Percentiles rank a stretch among this genome's conserved stretches.
Evolutionary conservation across 2,113 vertebrate genomes (phyloP).

Genomic region (Columbina picui): DNA sequence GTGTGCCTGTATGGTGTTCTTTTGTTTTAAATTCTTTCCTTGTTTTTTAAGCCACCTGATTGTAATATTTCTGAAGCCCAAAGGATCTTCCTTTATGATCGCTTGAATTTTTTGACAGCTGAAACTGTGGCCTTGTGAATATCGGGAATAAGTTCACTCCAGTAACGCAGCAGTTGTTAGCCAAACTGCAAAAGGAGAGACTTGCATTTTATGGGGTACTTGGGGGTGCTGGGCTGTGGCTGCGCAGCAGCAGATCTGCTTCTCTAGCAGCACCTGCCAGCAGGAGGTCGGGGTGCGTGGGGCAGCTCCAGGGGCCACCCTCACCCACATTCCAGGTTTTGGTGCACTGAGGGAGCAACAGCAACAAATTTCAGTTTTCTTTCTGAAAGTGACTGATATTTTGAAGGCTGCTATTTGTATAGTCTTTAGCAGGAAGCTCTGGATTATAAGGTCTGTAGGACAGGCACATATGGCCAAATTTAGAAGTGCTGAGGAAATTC

Average conservation of each 20-base stretch:
- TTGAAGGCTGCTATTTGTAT: neutral
- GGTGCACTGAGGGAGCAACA: neutral
- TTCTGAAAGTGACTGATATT: slow-evolving; percentile 7
- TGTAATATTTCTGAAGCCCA: slow-evolving; percentile 9
- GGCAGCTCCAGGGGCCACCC: neutral
- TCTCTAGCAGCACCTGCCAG: slow-evolving; percentile 63
- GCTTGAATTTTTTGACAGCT: slow-evolving; percentile 35
- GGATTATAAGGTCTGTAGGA: slow-evolving; percentile 7
- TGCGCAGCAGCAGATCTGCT: neutral
- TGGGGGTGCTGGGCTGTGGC: neutral
- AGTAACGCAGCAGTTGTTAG: neutral
- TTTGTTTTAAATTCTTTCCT: neutral
- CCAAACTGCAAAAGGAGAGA: slow-evolving; percentile 9
- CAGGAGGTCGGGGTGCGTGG: neutral
- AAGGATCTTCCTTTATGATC: neutral
- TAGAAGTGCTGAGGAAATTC: slow-evolving; percentile 33
- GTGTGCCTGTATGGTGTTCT: neutral
- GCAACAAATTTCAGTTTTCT: neutral
- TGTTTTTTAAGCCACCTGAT: neutral
- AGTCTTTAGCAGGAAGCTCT: neutral
- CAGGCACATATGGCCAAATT: neutral
- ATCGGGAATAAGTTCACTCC: slow-evolving; percentile 24
- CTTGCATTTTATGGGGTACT: neutral
- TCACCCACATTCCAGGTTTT: neutral
- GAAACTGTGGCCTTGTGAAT: neutral